A percentile compares a stretch with the other conserved stretches of the same genome.
Evolutionary conservation across 2,113 vertebrate genomes (phyloP).

Genomic region (Eurypyga helias): DNA sequence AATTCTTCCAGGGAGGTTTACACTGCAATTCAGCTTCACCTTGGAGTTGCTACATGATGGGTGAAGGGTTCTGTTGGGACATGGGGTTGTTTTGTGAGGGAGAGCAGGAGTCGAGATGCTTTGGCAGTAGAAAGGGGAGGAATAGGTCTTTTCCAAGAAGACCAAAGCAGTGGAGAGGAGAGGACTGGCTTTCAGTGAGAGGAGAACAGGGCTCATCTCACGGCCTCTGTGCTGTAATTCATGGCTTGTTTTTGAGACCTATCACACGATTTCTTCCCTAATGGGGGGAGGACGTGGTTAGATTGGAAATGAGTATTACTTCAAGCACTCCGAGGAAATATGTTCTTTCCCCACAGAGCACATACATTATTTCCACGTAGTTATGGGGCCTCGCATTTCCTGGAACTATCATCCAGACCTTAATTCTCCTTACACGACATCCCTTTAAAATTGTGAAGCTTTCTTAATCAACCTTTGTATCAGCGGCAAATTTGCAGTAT

Average conservation of each 20-base stretch:
- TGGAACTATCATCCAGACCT: conserved; percentile 77
- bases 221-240: conserved; percentile 47
- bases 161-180: conserved; percentile 30
- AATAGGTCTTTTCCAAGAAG: conserved; percentile 1
- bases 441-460: conserved; percentile 76
- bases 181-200: conserved; percentile 3
- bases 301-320: conserved; percentile 77
- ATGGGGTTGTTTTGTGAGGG: not conserved
- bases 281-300: conserved; percentile 65
- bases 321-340: conserved; percentile 66
- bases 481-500: conserved; percentile 79
- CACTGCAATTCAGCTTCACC: not conserved
- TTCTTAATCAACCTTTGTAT: conserved; percentile 85
- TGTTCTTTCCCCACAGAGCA: conserved; percentile 50
- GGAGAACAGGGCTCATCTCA: not conserved
- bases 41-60: not conserved
- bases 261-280: conserved; percentile 49
- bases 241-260: conserved; percentile 57
- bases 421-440: conserved; percentile 77
- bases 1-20: not conserved
- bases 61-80: not conserved
- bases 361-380: conserved; percentile 75
- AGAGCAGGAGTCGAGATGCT: not conserved
- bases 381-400: conserved; percentile 74
- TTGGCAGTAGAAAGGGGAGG: not conserved